Base-by-base conservation (phyloP, 2,888 invertebrate species). In the Limnephilus rhombicus region DNA sequence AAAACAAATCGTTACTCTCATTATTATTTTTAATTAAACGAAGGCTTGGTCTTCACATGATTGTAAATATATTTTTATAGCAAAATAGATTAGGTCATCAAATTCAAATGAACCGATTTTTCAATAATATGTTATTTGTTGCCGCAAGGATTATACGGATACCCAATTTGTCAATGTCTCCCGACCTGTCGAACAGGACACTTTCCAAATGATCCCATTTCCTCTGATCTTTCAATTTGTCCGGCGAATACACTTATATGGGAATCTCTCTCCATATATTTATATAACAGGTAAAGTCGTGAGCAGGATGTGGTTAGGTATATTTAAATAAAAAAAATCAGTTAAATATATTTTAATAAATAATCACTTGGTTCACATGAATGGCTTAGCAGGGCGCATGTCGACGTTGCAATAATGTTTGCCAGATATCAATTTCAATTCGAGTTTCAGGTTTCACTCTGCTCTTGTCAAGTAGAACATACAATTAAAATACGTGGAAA, bases 161-260 rank as follows among this genome's bases (percentile, higher is more conserved):
- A 83, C 18, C 15, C 34, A 83, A 83, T 83, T 83, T 83, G 9
- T 83, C 83, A 83, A 83, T 37, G 83, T 34, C 83, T 83, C 31
- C 24, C 53, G 18, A 68, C 18, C 53, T 68, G 53, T 68, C 53
- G 53, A 68, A 68, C 53, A 18, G 53, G 53, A 68, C 53, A 68
- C 53, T 68, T 24, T 68, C 53, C 53, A 68, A 68, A 68, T 68
- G 53, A 24, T 68, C 53, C 18, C 2, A 53, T 53, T 18, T 68
- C 53, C 53, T 24, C 53, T 68, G 24, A 68, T 68, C 53, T 68
- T 68, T 68, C 53, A 68, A 68, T 68, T 18, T 68, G 53, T 68
- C 53, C 53, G 53, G 7, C 24, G 53, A 24, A 68, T 68, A 24
- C 18, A 68, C 53, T 68, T 68, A 18, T 68, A 18, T 5, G 53